Evolutionary conservation across 2,888 invertebrate genomes (phyloP).

Genomic region (Rhagonycha lutea): DNA sequence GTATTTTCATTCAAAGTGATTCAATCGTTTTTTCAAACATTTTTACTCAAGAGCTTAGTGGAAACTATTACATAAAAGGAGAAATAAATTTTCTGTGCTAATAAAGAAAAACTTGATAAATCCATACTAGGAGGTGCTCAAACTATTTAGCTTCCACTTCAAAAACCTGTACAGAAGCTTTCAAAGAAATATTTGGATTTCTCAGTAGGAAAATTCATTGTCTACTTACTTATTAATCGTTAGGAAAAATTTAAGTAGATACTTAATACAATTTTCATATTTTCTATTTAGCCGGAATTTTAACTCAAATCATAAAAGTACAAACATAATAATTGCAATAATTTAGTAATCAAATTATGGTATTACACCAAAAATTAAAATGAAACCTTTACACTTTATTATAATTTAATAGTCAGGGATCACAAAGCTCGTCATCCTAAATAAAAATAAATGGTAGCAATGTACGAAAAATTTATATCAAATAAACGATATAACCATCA

Average conservation of each 20-base stretch:
- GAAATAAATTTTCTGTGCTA: background rate
- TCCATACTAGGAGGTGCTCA: background rate
- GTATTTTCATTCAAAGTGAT: background rate
- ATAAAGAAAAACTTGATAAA: background rate
- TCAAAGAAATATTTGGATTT: background rate
- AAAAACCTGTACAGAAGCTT: background rate
- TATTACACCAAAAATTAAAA: no score
- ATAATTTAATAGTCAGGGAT: background rate
- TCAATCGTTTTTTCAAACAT: background rate
- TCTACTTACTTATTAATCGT: no score
- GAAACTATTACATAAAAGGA: background rate
- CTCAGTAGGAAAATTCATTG: no score
- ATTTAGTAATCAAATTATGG: no score
- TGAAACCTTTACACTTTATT: no score
- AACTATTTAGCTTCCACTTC: background rate
- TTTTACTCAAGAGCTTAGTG: background rate
- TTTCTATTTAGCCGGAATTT: background rate
- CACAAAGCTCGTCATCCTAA: background rate
- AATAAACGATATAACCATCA: background rate
- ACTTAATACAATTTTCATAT: background rate
- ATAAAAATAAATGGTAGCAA: background rate
- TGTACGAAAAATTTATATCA: background rate
- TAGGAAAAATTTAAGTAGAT: no score
- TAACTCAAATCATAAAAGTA: no score
- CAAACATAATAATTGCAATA: no score